Evolutionary conservation across 2,113 vertebrate species (phyloP), one percentile per base, ranked within the genome.

Genomic region (Pica pica): DNA sequence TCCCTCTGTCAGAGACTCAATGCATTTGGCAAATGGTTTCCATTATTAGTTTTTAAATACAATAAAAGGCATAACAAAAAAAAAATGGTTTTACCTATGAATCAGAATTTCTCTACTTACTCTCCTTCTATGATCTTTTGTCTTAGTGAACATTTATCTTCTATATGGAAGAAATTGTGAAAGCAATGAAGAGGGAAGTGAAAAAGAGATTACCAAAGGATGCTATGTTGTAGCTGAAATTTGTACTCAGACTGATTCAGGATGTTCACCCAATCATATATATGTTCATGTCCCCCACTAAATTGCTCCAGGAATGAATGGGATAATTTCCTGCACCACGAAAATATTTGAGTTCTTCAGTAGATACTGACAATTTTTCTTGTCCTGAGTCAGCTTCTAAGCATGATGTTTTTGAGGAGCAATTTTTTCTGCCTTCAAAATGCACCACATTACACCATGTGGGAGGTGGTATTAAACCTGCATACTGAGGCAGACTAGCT

Each of bases 1-100:
- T 96, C 88, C 85, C 93, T 96, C 94, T 94, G 93, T 98, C 93
- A 97, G 96, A 97, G 55, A 91, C 77, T 97, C 96, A 96, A 94
- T 96, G 63, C 65, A 55, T 94, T 97, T 97, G 91, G 93, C 95
- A 97, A 97, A 80, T 92, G 75, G 64, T 97, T 97, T 95, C 73
- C 84, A 50, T 96, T 96, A 84, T 83, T 96, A 89, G 56, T 70
- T 97, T 95, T 97, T 96, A 96, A 97, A 87, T 95, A 96, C 35
- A 80, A 64, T 85, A 80, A 87, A 91, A 92, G 20, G 60, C 76
- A 65, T 69, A 90, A 83, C 27, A 94, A 95, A 94, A 94, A 94
- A 94, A 92, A 83, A 46, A 60, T 33, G 6, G 7, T 61, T 46
- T 87, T 87, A 30, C 82, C 76, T 89, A 7, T 87, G 28, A 86